Base-by-base conservation (phyloP, 2,113 vertebrate species). In the Rhea americana region DNA sequence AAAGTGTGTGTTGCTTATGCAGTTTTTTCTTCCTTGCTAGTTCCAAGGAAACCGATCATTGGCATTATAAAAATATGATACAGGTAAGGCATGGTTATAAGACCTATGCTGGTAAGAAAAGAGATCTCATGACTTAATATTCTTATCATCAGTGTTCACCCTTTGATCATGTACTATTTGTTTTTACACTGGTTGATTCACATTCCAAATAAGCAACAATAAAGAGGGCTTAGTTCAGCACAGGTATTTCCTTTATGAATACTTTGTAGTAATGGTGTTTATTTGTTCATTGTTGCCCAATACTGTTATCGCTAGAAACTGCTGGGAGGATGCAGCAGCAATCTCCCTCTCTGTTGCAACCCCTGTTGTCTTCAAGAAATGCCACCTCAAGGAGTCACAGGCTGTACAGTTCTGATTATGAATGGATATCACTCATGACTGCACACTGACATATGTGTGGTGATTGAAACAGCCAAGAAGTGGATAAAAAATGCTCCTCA, bases 111-210 rank as follows among this genome's bases (percentile, higher is more conserved):
- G 28, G 13, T 72, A 47, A 11, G 41, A 59, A 82, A 71, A 58
- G 58, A 4, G 75, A 79, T 41, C 67, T 19, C 7, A 39, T 45
- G 56, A 71, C 68, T 83, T 77, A 80, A 50, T 35, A 13, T 22
- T 80, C 73, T 88, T 89, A 90, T 91, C 81, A 65, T 89, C 77
- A 84, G 19, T 3, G n/a, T 68, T 87, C 89, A 89, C 61, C 59
- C 92, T 95, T 95, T 96, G 83, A 94, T 95, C 93, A 51, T 25
- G 55, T 25, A 74, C 37, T 78, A n/a, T 66, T 82, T 76, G 25
- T 39, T 89, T 71, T 62, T 62, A 22, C 71, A 37, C 32, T 56
- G 37, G 47, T 81, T 89, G 87, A 92, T 86, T 65, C 81, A 62
- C 3, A 4, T 22, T 37, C 76, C 62, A 63, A 73, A 67, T 15